Percentiles rank a stretch among this genome's conserved stretches.
Conservation (phyloP, 2,888 invertebrate species). For the Acanthoscelides obtectus region DNA sequence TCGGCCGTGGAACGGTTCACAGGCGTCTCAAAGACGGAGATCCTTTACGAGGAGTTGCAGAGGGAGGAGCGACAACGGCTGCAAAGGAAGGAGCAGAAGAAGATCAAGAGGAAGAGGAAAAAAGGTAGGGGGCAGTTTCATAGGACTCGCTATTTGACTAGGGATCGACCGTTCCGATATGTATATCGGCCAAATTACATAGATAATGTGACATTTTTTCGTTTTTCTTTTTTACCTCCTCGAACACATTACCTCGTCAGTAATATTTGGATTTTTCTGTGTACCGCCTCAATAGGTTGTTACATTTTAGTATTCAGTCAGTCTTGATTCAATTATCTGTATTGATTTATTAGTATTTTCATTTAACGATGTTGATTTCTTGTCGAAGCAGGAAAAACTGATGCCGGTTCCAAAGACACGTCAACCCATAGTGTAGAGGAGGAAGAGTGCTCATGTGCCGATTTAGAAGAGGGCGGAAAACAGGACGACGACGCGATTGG, state of each 20-base stretch:
- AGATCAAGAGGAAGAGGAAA: constrained; percentile 71
- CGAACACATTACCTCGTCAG: too few species aligned
- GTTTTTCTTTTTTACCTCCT: too few species aligned
- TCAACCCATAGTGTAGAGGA: constrained; percentile 9
- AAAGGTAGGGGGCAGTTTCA: constrained; percentile 60
- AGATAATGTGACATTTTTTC: too few species aligned
- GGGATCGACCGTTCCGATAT: too few species aligned
- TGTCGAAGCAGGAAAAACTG: neutral
- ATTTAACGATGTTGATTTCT: too few species aligned
- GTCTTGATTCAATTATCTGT: too few species aligned
- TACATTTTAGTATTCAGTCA: too few species aligned
- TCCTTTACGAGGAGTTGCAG: constrained; percentile 81
- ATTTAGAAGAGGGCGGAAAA: constrained; percentile 9
- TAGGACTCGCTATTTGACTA: too few species aligned
- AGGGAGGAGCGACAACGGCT: constrained; percentile 83
- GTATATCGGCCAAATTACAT: too few species aligned
- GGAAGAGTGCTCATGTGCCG: constrained; percentile 26
- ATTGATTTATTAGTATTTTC: too few species aligned
- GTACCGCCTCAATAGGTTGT: too few species aligned
- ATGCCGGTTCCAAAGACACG: neutral
- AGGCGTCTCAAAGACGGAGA: constrained; percentile 75
- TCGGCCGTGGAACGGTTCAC: constrained; percentile 85
- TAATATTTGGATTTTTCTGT: too few species aligned
- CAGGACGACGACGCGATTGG: constrained; percentile 6
- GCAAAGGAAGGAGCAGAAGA: constrained; percentile 81